These are phyloP conservation scores for Rhagonycha lutea DNA, from an alignment of 2,888 invertebrate species.

Conservation along the genomic window DNA sequence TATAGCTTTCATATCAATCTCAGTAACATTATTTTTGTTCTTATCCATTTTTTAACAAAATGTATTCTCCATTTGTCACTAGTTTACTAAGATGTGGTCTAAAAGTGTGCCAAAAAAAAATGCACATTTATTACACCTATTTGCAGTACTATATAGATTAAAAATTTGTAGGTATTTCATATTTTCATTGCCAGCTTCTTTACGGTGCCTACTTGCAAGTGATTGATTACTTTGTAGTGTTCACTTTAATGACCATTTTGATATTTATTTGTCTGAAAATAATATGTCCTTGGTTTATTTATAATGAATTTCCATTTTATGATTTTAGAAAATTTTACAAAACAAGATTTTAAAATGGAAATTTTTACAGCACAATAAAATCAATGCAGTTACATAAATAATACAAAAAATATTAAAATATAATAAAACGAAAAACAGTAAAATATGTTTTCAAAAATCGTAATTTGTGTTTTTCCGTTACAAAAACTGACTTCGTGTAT, in stretches of 20 bases:
- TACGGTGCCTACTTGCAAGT: neutral
- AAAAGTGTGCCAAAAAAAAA: too few species aligned
- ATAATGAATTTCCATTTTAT: neutral
- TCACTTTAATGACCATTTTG: neutral
- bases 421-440: neutral
- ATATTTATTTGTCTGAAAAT: too few species aligned
- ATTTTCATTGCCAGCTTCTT: neutral
- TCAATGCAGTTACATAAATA: neutral
- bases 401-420: neutral
- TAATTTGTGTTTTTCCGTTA: neutral
- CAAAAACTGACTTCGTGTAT: neutral
- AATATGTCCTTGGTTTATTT: neutral
- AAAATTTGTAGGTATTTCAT: neutral
- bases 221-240: neutral
- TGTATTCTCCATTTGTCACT: too few species aligned
- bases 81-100: too few species aligned
- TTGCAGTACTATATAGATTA: neutral
- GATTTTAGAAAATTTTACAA: neutral
- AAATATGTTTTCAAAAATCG: too few species aligned
- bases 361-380: neutral
- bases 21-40: too few species aligned
- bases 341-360: neutral
- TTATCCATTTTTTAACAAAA: too few species aligned
- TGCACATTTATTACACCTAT: too few species aligned
- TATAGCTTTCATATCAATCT: too few species aligned